Evolutionary conservation across 64 coral and sea anemone species (phyloP), one percentile per base, ranked within the genome.

Genomic region (Montipora capricornis): DNA sequence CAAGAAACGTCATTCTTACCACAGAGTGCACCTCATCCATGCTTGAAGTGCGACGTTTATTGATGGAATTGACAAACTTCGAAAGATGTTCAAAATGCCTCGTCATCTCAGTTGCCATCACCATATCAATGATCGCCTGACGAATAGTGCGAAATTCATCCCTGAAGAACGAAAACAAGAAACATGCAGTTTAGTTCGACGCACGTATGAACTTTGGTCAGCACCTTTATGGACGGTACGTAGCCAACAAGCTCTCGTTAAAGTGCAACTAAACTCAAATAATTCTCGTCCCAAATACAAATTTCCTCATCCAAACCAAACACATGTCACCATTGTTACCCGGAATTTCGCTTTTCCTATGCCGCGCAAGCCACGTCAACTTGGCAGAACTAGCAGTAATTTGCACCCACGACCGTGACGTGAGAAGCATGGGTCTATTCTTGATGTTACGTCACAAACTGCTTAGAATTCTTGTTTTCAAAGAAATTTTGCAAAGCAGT

Each of bases 81-180:
- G 97, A 99, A 0, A 99, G 89, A 66, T 99, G 97, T 87, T 99
- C 97, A 77, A 99, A 99, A 88, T 99, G 97, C 19, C 97, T 83
- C 2, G 97, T 99, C 97, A 99, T 99, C 92, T 99, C 97, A 26
- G 97, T 99, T 69, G 97, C 97, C 97, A 99, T 99, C 20, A 99
- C 97, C 97, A 99, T 99, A 49, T 99, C 97, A 49, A 99, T 99
- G 78, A 99, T 99, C 22, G 94, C 90, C 55, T 99, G 97, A 11
- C 97, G 94, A 17, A 99, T 95, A 12, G 95, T 89, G 66, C 97
- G 97, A 78, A 96, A 99, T 17, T 94, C 95, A 37, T 99, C 97
- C 53, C 97, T 99, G 46, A 8, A 48, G 46, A 92, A 83, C 44
- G 8, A 59, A 53, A 92, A 83, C 44, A 71, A 22, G n/a, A 20